Percentiles rank a stretch among this genome's conserved stretches.
phyloP scores from a whole-genome alignment of 2,888 invertebrate genomes.

The Ischnura elegans region DNA sequence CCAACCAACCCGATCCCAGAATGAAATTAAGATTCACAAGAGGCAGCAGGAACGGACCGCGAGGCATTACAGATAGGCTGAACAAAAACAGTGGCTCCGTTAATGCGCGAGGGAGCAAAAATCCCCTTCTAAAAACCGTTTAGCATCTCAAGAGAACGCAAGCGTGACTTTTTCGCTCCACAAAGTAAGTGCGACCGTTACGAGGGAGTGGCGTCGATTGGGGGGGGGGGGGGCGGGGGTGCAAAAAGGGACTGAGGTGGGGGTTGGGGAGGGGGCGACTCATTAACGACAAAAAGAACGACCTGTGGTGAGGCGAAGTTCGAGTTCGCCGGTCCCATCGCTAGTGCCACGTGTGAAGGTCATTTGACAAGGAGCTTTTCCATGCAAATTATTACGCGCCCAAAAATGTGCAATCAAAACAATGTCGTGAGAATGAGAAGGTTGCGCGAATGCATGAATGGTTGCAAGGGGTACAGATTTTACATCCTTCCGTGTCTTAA shows the following conservation, averaged over 20 bases:
- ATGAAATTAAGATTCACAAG: no score
- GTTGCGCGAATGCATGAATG: no score
- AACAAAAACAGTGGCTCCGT: not conserved
- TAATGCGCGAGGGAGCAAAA: not conserved
- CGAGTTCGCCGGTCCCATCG: not conserved
- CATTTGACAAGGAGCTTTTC: not conserved
- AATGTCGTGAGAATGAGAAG: no score
- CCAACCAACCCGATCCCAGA: no score
- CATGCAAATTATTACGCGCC: no score
- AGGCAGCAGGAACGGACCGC: no score
- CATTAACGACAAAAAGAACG: slow-evolving; percentile 14
- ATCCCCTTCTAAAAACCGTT: not conserved
- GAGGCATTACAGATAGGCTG: no score
- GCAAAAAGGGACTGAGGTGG: not conserved
- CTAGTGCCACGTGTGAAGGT: not conserved
- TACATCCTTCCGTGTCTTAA: no score
- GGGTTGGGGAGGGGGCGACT: not conserved
- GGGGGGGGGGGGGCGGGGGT: not conserved
- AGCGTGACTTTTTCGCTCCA: slow-evolving; percentile 35
- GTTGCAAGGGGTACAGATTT: no score
- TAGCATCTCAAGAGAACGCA: slow-evolving; percentile 18
- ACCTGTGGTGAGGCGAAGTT: not conserved
- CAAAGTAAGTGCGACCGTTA: slow-evolving; percentile 27
- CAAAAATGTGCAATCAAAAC: no score
- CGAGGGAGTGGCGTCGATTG: not conserved